phyloP scores from a whole-genome alignment of 2,888 invertebrate species.

The Papilio protenor region DNA sequence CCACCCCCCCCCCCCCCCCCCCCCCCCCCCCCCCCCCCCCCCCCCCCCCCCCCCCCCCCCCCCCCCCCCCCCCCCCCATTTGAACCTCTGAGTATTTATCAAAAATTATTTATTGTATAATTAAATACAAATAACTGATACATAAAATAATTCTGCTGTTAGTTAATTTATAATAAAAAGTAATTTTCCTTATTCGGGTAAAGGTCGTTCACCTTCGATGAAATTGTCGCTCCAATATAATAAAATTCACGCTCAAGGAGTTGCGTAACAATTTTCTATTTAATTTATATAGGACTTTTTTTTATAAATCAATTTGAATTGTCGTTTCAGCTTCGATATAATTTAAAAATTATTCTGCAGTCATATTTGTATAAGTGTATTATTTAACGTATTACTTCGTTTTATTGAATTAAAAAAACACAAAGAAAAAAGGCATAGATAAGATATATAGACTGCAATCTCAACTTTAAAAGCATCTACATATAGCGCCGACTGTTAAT shows the following conservation, averaged over 20 bases:
- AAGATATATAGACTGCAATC: neutral
- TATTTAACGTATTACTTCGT: neutral
- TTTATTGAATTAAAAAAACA: neutral
- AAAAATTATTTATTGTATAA: neutral
- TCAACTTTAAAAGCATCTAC: neutral
- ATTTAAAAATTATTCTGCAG: neutral
- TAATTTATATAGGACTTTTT: slow-evolving; percentile 6
- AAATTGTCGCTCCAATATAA: neutral
- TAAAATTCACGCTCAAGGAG: slow-evolving; percentile 15
- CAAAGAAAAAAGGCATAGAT: neutral
- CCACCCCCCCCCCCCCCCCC: no score
- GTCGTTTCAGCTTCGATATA: slow-evolving; percentile 9
- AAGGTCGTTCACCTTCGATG: slow-evolving; percentile 1
- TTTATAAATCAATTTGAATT: slow-evolving; percentile 17
- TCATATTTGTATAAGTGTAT: neutral
- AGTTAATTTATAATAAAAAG: neutral
- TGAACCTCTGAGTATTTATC: no score
- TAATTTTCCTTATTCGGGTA: neutral
- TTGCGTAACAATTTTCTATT: slow-evolving; percentile 17
- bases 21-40: no score
- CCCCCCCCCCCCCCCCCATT: no score
- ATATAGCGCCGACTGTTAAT: neutral
- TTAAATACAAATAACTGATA: neutral
- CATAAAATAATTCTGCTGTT: neutral
- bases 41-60: no score